phyloP scores from a whole-genome alignment of 2,888 invertebrate genomes.

The Dusona sp. region DNA sequence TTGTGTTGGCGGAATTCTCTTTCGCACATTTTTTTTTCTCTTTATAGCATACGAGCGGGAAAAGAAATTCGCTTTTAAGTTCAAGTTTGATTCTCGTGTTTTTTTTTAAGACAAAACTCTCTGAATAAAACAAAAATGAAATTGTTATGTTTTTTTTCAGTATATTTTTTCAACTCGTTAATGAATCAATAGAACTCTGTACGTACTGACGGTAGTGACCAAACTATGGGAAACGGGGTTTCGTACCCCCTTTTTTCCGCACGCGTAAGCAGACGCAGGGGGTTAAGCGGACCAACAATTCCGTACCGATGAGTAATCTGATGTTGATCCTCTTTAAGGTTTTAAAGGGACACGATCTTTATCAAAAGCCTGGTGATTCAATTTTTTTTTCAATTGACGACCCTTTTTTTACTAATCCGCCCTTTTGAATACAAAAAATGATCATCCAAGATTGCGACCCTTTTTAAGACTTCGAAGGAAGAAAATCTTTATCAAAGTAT shows the following conservation, averaged over 20 bases:
- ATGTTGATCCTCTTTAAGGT: slow-evolving; percentile 7
- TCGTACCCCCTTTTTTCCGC: slow-evolving; percentile 41
- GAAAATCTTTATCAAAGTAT: neutral
- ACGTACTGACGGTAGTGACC: neutral
- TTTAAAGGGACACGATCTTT: slow-evolving; percentile 42
- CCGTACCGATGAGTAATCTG: slow-evolving; percentile 45
- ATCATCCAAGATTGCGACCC: neutral
- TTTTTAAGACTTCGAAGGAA: neutral
- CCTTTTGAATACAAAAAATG: neutral
- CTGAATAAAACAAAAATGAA: neutral
- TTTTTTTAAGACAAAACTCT: no score
- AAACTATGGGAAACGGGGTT: slow-evolving; percentile 18
- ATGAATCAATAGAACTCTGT: neutral
- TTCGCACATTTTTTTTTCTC: neutral
- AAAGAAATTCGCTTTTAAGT: neutral
- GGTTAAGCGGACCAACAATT: slow-evolving; percentile 53
- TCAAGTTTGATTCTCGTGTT: no score
- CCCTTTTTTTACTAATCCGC: neutral
- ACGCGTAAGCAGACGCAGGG: slow-evolving; percentile 56
- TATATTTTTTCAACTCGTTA: slow-evolving; percentile 23
- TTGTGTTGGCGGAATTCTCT: neutral
- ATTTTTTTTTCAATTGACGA: neutral
- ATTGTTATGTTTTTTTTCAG: no score
- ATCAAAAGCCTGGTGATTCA: neutral
- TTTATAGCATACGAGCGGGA: neutral